Evolutionary conservation across 2,797 vertebrate genomes (phyloP), one percentile per base, ranked within the genome.

Genomic region (Lagocephalus sceleratus): DNA sequence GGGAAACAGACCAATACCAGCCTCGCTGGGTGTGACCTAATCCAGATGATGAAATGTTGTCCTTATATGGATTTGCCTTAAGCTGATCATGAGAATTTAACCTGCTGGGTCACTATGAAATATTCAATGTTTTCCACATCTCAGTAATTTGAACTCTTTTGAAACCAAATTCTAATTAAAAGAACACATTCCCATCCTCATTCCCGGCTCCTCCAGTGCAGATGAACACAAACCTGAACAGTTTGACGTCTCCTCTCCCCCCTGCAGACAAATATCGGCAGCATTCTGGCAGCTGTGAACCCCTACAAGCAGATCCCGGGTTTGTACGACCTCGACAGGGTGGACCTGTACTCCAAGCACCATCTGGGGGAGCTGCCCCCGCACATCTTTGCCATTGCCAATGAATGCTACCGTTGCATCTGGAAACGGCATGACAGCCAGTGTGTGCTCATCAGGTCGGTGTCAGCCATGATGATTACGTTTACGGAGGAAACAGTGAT

Each of bases 371-470:
- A 97, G 79, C 92, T 96, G 49, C 94, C 94, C 0, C 95, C 95
- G 1, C 95, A 97, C 60, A 97, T 97, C 79, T 97, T 94, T 20
- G 94, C 94, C 12, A 89, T 94, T 0, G 94, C 93, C 70, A 97
- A 94, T 1, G 95, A 97, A 83, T 96, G 95, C 81, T 97, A 97
- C 84, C 87, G 94, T 82, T 97, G 95, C 88, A 88, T 97, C 79
- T 97, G 94, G 94, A 97, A 96, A 79, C 92, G 93, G 60, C 93
- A 93, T 1, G 95, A 96, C 91, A 95, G 94, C 79, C 95, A 97
- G 66, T 97, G 95, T 73, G 91, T 97, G 50, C 93, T 97, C 44
- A 97, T 97, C 81, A 97, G 95, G 95, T 96, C 55, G 75, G 82
- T 38, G 20, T 57, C 20, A 0, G 21, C 47, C 3, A 5, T 0